Evolutionary conservation across 2,113 vertebrate species (phyloP), one percentile per base, ranked within the genome.

Genomic region (Athene noctua): DNA sequence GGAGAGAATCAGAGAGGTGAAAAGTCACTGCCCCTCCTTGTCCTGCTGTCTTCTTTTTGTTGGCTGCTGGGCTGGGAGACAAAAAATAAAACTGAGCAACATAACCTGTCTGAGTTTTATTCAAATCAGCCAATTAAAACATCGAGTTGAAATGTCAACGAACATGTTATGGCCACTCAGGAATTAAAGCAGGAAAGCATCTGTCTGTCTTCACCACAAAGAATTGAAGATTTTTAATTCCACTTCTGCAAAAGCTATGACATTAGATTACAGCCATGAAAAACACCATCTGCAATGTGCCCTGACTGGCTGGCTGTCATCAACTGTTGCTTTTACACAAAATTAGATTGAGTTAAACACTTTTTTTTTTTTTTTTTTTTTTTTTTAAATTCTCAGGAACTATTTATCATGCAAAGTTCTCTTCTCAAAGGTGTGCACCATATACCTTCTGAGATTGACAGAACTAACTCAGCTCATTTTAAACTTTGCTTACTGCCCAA

Each of bases 41-140:
- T 97, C 94, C 92, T 7, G 27, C 91, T 96, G 94, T 97, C 97
- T 97, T 95, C 96, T 97, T 96, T 96, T 95, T 96, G 95, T 96
- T 97, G 97, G 96, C 96, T 92, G 92, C 92, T 44, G 88, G 73
- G 94, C 86, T n/a, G 92, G 95, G 95, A 97, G 96, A 93, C 96
- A 88, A 90, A 40, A 95, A 97, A 92, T 90, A 91, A 93, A 97
- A 93, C 52, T 34, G 85, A 93, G 94, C 95, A 91, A 81, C 96
- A 82, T 90, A 97, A 97, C 97, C 93, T 96, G 97, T 97, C 97
- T 97, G 96, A 96, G 96, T 97, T 97, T 97, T 97, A 97, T 97
- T 97, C 97, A 97, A 97, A 97, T 97, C 86, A 97, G 96, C 97
- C 97, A 97, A 97, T 97, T 97, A 97, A 97, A 97, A 97, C 97